Base-by-base conservation (phyloP, 1,140 invertebrate genomes). In the Pentalonia nigronervosa region DNA sequence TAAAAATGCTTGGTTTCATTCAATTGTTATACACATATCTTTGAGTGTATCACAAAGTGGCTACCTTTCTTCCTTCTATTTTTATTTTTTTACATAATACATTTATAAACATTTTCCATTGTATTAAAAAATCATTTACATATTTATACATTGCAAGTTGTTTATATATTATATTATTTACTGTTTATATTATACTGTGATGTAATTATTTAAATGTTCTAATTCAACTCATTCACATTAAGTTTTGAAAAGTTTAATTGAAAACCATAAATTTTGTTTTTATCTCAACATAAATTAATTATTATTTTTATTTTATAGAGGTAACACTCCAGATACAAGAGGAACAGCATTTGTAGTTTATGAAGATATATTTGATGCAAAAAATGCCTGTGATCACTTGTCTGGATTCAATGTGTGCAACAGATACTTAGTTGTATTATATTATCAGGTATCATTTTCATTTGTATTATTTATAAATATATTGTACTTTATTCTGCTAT, bases 311-410 rank as follows among this genome's bases (percentile, higher is more conserved):
- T 81, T 56, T 91, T 96, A 96, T 94, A 99, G 98, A 53, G 99
- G 99, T 4, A 99, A 99, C 94, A 99, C 99, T 47, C 97, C 98
- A 45, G 99, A 99, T 96, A 99, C 99, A 0, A 97, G 98, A 96
- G 99, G 99, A 84, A 99, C 99, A 91, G 99, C 99, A 36, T 99
- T 99, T 97, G 99, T 99, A 89, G 98, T 99, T 2, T 99, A 99
- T 96, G 99, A 99, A 96, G 99, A 99, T 95, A 99, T 99, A 94
- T 99, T 99, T 96, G 99, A 99, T 97, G 99, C 99, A 0, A 99
- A 99, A 96, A 99, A 99, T 96, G 99, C 99, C 21, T 99, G 99
- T 96, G 99, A 99, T 96, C 99, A 99, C 96, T 96, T 99, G 81
- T 99, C 98, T 94, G 99, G 99, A 48, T 99, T 99, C 95, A 99